These are phyloP conservation scores for Tautogolabrus adspersus DNA, from an alignment of 2,113 vertebrate genomes.

Conservation along the genomic window DNA sequence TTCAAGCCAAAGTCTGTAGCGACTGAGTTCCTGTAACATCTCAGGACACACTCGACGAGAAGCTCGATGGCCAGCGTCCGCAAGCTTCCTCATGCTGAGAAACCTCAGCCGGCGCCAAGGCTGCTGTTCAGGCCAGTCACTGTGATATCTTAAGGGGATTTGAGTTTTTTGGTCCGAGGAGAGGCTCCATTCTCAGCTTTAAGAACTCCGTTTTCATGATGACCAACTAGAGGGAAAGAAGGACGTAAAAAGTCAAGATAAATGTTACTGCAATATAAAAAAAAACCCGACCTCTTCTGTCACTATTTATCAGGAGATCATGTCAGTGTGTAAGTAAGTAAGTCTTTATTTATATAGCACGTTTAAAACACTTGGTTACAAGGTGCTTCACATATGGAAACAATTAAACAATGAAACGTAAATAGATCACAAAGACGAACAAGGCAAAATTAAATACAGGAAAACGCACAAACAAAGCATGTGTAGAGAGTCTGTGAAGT, in stretches of 20 bases:
- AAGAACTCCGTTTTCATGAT: slow-evolving; percentile 94
- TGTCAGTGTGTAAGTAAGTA: neutral
- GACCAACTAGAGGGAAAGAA: slow-evolving; percentile 78
- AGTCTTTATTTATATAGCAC: no score
- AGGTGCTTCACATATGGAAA: no score
- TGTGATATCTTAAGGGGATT: slow-evolving; percentile 86
- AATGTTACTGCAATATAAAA: neutral
- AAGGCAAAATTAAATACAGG: no score
- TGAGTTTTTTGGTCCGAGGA: slow-evolving; percentile 94
- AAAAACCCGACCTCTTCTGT: neutral
- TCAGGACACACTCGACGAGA: slow-evolving; percentile 51
- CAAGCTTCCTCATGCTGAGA: slow-evolving; percentile 54
- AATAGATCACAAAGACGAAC: no score
- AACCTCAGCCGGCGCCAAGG: slow-evolving; percentile 49
- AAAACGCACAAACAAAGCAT: no score
- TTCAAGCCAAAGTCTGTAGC: slow-evolving; percentile 67
- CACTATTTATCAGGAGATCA: neutral
- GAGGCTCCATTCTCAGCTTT: slow-evolving; percentile 95
- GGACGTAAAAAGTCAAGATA: neutral
- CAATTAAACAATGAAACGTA: no score
- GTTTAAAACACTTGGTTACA: no score
- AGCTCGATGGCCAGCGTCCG: slow-evolving; percentile 31
- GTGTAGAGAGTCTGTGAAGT: no score
- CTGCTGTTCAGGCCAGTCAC: slow-evolving; percentile 49
- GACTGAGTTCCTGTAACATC: slow-evolving; percentile 55